Evolutionary conservation across 2,888 invertebrate species (phyloP).

Genomic region (Aporophyla nigra): DNA sequence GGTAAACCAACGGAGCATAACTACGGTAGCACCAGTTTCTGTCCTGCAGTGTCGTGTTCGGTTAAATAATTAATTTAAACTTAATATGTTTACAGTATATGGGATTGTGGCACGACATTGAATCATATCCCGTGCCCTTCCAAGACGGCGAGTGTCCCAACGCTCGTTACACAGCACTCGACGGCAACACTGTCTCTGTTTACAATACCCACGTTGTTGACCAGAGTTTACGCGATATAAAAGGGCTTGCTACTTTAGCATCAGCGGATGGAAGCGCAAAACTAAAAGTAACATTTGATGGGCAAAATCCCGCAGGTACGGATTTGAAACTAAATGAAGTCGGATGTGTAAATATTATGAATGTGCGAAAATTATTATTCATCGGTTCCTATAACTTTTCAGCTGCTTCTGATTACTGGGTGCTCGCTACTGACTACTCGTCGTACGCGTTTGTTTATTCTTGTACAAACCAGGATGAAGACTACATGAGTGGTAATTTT

Average conservation of each 20-base stretch:
- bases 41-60: not conserved
- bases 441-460: conserved; percentile 92
- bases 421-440: conserved; percentile 90
- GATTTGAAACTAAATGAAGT: not conserved
- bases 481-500: conserved; percentile 59
- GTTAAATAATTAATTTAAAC: not conserved
- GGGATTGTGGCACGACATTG: conserved; percentile 76
- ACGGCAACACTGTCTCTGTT: conserved; percentile 54
- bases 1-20: too few relatives aligned
- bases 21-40: too few relatives aligned
- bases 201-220: conserved; percentile 73
- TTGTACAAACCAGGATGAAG: conserved; percentile 85
- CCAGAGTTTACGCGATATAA: conserved; percentile 68
- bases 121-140: conserved; percentile 73
- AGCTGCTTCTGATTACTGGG: conserved; percentile 73
- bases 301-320: conserved; percentile 75
- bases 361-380: not conserved
- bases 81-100: conserved; percentile 66
- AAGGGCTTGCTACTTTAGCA: conserved; percentile 69
- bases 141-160: conserved; percentile 77
- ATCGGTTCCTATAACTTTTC: conserved; percentile 17
- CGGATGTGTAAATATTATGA: rapidly evolving
- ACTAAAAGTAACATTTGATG: conserved; percentile 91
- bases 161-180: conserved; percentile 69
- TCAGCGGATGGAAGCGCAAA: conserved; percentile 90